These are phyloP conservation scores for Rhadinocentrus ornatus DNA, from an alignment of 2,797 vertebrate species.

Conservation along the genomic window DNA sequence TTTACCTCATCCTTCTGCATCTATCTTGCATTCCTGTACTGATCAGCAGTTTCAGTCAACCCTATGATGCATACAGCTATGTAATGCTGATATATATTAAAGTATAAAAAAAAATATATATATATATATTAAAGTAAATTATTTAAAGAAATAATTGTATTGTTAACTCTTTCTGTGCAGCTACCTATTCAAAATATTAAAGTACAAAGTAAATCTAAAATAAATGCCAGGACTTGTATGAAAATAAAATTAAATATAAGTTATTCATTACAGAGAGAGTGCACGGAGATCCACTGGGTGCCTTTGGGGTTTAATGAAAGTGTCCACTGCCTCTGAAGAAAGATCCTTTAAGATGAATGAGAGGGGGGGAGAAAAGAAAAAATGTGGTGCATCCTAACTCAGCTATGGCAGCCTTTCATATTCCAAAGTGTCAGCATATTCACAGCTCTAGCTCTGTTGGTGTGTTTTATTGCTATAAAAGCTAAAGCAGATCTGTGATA, in stretches of 20 bases:
- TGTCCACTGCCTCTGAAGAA: constrained; percentile 35
- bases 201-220: constrained; percentile 15
- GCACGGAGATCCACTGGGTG: constrained; percentile 12
- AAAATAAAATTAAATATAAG: constrained; percentile 28
- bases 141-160: constrained; percentile 8
- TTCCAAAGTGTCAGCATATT: constrained; percentile 64
- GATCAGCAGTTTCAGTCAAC: constrained; percentile 3
- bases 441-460: constrained; percentile 50
- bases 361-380: neutral
- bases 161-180: neutral
- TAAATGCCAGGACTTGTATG: constrained; percentile 9
- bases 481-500: constrained; percentile 54
- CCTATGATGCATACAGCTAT: neutral
- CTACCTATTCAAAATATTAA: neutral
- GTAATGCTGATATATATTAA: neutral
- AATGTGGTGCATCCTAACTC: constrained; percentile 35
- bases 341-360: constrained; percentile 46
- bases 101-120: constrained; percentile 15
- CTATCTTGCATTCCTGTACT: neutral
- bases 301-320: constrained; percentile 47
- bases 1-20: constrained; percentile 1
- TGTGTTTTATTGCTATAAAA: constrained; percentile 66
- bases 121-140: constrained; percentile 5
- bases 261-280: constrained; percentile 28
- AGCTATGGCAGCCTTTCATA: constrained; percentile 39